phyloP scores from a whole-genome alignment of 2,888 invertebrate species.

The Stramonita haemastoma region DNA sequence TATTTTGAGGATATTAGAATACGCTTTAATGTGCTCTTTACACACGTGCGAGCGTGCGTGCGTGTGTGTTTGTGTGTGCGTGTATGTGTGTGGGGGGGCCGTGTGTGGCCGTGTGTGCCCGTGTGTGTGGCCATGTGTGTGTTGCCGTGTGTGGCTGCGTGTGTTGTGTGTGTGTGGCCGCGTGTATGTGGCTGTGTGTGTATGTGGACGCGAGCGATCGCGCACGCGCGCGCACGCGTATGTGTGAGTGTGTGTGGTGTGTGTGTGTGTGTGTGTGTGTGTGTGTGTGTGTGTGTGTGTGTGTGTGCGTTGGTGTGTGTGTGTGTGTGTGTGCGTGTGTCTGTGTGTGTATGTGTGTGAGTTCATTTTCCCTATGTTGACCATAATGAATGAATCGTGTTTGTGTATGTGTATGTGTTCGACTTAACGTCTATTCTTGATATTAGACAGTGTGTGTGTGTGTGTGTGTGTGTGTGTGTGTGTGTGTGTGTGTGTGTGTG shows the following conservation, averaged over 20 bases:
- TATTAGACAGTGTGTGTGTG: too few species aligned
- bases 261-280: too few species aligned
- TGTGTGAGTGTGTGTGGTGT: not conserved
- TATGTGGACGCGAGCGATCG: not conserved
- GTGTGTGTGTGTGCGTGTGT: not conserved
- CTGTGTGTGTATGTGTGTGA: not conserved
- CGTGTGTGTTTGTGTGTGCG: not conserved
- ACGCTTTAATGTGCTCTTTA: too few species aligned
- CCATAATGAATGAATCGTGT: not conserved
- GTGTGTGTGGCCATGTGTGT: not conserved
- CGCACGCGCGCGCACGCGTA: not conserved
- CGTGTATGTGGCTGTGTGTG: too few species aligned
- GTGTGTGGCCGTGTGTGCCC: too few species aligned
- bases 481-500: not conserved
- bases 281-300: conserved; percentile 9
- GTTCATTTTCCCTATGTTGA: not conserved
- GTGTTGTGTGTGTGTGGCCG: not conserved
- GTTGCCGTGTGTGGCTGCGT: not conserved
- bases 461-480: not conserved
- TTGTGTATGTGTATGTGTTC: not conserved
- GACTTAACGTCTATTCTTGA: too few species aligned
- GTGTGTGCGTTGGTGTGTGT: not conserved
- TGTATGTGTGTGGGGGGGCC: too few species aligned
- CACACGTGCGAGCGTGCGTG: too few species aligned
- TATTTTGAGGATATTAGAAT: too few species aligned